Evolutionary conservation across 2,888 invertebrate genomes (phyloP).

Genomic region (Tyria jacobaeae): DNA sequence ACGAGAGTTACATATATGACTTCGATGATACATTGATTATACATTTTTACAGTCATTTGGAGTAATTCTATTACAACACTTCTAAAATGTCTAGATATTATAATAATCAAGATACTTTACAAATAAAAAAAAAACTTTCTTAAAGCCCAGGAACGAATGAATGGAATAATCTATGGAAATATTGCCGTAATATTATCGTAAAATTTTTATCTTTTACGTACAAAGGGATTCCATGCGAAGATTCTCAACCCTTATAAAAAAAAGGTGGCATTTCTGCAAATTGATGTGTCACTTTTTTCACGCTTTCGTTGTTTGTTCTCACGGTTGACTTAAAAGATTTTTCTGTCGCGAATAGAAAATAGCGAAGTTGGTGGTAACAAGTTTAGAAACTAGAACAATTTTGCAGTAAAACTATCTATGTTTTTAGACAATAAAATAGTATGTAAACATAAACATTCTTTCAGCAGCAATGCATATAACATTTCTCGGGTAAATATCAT

Average conservation of each 20-base stretch:
- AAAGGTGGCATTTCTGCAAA: constrained; percentile 13
- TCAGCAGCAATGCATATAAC: too few species aligned
- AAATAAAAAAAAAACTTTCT: too few species aligned
- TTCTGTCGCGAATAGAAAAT: neutral
- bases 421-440: too few species aligned
- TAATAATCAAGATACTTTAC: too few species aligned
- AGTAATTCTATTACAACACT: too few species aligned
- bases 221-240: constrained; percentile 1
- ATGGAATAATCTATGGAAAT: neutral
- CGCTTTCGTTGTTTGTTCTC: constrained; percentile 10
- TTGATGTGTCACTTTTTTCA: constrained; percentile 18
- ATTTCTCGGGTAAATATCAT: too few species aligned
- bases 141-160: too few species aligned
- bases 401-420: neutral
- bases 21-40: too few species aligned
- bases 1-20: too few species aligned
- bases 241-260: constrained; percentile 15
- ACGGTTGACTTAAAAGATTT: constrained; percentile 5
- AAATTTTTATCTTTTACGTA: neutral
- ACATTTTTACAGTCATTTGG: too few species aligned
- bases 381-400: neutral
- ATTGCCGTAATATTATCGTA: neutral
- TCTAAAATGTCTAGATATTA: too few species aligned
- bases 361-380: neutral
- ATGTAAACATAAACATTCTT: too few species aligned